Evolutionary conservation across 2,888 invertebrate species (phyloP), one percentile per base, ranked within the genome.

Genomic region (Drosophila dives): DNA sequence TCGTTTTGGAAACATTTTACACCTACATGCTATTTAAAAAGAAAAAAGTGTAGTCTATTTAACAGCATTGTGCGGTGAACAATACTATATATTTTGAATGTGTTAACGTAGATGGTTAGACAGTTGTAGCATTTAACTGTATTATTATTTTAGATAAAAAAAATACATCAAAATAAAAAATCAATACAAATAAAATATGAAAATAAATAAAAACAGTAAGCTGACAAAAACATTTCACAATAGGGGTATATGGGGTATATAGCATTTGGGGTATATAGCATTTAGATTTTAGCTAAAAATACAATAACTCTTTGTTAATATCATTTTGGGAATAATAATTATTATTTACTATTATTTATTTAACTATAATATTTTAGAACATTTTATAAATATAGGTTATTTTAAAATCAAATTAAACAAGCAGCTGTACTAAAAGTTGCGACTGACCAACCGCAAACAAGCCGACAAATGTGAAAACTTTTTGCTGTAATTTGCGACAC

Each of bases 401-500:
- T 40, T 23, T 23, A 51, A 45, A 7, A 45, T n/a, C 29, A 64
- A 36, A 33, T 58, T 11, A 17, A 38, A 20, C 32, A 40, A 51
- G 36, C 11, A 56, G 50, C 33, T 51, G 7, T 11, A 72, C 26
- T 20, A 40, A 80, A 83, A 83, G 67, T 83, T 83, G 69, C 53
- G 58, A 67, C 68, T 72, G 60, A 33, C 63, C 36, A 64, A 58
- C 89, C 85, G 60, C 89, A 77, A 89, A 68, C 77, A 81, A 71
- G 73, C 61, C 85, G 73, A 72, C 82, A 86, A 86, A 89, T 85
- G 82, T 80, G 85, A 86, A 85, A 85, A 85, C 87, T 85, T 85
- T 83, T 71, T 77, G 59, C 63, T 70, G 62, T 66, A 82, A 79
- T 80, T 80, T 77, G 63, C 63, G 59, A 54, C 61, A 75, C 71